Evolutionary conservation across 2,797 vertebrate genomes (phyloP).

Genomic region (Ctenopoma kingsleyae): DNA sequence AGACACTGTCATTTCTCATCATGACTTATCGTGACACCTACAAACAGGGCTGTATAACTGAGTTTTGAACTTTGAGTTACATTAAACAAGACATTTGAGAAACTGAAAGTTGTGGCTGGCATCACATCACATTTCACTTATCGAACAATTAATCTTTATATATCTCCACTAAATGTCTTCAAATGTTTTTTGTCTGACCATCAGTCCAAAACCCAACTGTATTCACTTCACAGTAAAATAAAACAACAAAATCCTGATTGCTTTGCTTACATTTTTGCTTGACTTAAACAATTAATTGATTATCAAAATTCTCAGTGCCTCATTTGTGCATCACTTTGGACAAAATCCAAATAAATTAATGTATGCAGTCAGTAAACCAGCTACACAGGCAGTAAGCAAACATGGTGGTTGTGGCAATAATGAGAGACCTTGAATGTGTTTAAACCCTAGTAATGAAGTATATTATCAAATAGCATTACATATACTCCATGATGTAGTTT

Average conservation of each 20-base stretch:
- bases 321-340: not conserved
- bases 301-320: not conserved
- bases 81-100: not conserved
- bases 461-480: constrained; percentile 4
- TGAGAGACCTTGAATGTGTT: not conserved
- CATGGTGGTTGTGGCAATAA: not conserved
- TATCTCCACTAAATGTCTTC: no score
- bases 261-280: not conserved
- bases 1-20: no score
- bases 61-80: no score
- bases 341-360: not conserved
- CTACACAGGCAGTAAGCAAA: not conserved
- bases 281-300: not conserved
- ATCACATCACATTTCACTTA: not conserved
- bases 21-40: no score
- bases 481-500: constrained; percentile 12
- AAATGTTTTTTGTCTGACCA: no score
- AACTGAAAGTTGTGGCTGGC: not conserved
- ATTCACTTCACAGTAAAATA: not conserved
- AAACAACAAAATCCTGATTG: not conserved
- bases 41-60: no score
- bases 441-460: not conserved
- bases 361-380: not conserved
- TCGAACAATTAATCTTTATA: not conserved
- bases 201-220: not conserved